Evolutionary conservation across 2,888 invertebrate species (phyloP), one percentile per base, ranked within the genome.

Genomic region (Cacoxenus indagator): DNA sequence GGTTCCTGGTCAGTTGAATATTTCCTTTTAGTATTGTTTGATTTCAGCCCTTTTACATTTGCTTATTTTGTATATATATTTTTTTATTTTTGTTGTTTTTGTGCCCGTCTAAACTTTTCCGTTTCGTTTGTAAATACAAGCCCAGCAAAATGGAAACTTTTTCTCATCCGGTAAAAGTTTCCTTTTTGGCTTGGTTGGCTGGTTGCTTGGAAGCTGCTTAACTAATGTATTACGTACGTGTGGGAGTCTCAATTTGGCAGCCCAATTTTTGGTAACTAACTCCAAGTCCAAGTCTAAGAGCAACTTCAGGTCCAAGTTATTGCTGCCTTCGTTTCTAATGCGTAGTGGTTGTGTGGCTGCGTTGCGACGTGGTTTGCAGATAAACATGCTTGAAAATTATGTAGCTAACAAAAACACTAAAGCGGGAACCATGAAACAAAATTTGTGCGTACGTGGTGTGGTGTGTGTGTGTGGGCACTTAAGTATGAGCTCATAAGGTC

Each of bases 181-280:
- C 6, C 61, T 43, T 43, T 59, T 59, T 51, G 51, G 9, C n/a
- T 43, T 43, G 43, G 11, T 43, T 2, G 11, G 45, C 45, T 8
- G 11, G n/a, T 43, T 43, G 4, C 45, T 43, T 51, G 17, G n/a
- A 27, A 24, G 43, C 45, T 11, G 61, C 14, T 45, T 62, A 62
- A 62, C 61, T 62, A 62, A 62, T 62, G 43, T 22, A 8, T 43
- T 62, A 62, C 45, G 19, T 62, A 62, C 45, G 61, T 45, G 61
- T 37, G 26, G 61, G 11, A 11, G 37, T 11, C 37, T 37, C 37
- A 37, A 37, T 37, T 37, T 37, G 37, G 24, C 54, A 24, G 19
- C n/a, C 6, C 29, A 57, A 9, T 27, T 57, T 26, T 5, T 37
- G 37, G 26, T 24, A 14, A 54, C 26, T 24, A 24, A 54, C 54